Evolutionary conservation across 2,888 invertebrate genomes (phyloP).

Genomic region (Noctua janthe): DNA sequence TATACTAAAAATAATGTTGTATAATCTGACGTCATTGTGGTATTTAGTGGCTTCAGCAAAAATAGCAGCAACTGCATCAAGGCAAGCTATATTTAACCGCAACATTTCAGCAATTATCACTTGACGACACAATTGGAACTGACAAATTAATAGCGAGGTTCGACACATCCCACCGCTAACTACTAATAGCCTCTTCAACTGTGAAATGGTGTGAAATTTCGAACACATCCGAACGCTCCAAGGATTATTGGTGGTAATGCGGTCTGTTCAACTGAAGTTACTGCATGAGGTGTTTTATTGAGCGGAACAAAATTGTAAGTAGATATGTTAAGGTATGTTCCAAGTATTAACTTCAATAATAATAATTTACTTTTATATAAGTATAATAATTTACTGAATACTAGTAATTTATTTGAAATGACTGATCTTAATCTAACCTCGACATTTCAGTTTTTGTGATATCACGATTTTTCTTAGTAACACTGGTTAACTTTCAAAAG

Average conservation of each 20-base stretch:
- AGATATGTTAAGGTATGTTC: background rate
- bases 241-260: constrained; percentile 52
- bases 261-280: constrained; percentile 47
- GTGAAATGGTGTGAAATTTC: constrained; percentile 82
- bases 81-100: constrained; percentile 71
- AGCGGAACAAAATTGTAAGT: background rate
- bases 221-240: constrained; percentile 59
- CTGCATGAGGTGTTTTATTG: constrained; percentile 20
- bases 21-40: no score
- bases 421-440: background rate
- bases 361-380: background rate
- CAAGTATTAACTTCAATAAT: background rate
- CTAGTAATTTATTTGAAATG: background rate
- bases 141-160: constrained; percentile 84
- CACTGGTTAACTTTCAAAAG: background rate
- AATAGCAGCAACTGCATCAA: constrained; percentile 44
- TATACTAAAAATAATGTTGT: no score
- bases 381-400: background rate
- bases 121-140: constrained; percentile 79
- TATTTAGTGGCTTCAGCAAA: background rate
- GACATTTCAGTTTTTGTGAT: background rate
- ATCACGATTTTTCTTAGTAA: background rate
- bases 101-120: constrained; percentile 77
- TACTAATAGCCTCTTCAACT: constrained; percentile 82
- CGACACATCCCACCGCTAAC: constrained; percentile 70